phyloP scores from a whole-genome alignment of 2,888 invertebrate genomes.

The Panzeria rudis region DNA sequence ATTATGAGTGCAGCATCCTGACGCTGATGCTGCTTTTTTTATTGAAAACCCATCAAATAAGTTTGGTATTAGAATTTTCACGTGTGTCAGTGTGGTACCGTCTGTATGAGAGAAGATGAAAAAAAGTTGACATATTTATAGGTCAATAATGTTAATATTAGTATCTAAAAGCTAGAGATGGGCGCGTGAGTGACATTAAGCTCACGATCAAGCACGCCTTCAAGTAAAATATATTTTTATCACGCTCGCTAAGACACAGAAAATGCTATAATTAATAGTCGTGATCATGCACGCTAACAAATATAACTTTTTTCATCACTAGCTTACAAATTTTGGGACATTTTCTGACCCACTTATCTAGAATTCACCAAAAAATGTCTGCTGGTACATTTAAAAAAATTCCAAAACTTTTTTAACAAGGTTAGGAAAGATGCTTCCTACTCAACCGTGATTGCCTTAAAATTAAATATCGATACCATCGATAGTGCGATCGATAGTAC shows the following conservation, averaged over 20 bases:
- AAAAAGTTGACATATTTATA: constrained; percentile 32
- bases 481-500: too few relatives aligned
- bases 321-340: not conserved
- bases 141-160: constrained; percentile 54
- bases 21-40: not conserved
- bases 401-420: too few relatives aligned
- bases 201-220: not conserved
- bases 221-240: too few relatives aligned
- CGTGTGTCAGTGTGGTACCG: not conserved
- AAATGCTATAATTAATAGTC: too few relatives aligned
- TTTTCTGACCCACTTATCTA: too few relatives aligned
- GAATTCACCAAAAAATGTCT: not conserved
- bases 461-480: too few relatives aligned
- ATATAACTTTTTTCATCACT: too few relatives aligned
- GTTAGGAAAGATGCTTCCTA: too few relatives aligned
- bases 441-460: too few relatives aligned
- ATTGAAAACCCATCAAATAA: not conserved
- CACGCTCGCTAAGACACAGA: too few relatives aligned
- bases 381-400: not conserved
- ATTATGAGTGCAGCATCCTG: constrained; percentile 59
- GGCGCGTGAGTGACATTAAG: not conserved
- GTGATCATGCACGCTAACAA: too few relatives aligned
- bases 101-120: not conserved
- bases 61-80: constrained; percentile 1
- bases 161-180: constrained; percentile 8